Conservation (phyloP, 2,113 vertebrate species). For the Ciconia stormi region DNA sequence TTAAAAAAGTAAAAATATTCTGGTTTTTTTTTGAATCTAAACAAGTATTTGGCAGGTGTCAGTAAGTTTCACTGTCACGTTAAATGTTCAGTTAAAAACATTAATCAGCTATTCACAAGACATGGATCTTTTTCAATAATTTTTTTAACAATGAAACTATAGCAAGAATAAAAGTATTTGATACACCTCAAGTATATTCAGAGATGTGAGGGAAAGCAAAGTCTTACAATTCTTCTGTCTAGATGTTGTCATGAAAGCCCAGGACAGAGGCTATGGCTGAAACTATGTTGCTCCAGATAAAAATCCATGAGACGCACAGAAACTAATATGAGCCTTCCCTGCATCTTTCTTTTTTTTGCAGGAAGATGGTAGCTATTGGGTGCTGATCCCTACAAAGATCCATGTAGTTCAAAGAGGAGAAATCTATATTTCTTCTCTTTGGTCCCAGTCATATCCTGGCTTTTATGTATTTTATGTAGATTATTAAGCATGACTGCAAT, state of each 20-base stretch:
- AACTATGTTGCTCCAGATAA: background rate
- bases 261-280: background rate
- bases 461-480: background rate
- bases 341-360: background rate
- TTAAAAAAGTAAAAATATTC: background rate
- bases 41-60: background rate
- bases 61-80: background rate
- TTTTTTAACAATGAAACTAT: background rate
- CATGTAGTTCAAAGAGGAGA: background rate
- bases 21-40: background rate
- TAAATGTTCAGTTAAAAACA: background rate
- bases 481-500: background rate
- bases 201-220: background rate
- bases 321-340: background rate
- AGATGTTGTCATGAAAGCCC: background rate
- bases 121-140: background rate
- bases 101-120: background rate
- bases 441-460: background rate
- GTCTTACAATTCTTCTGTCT: background rate
- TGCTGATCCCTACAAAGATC: background rate
- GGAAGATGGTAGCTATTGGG: background rate
- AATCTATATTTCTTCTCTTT: background rate
- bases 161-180: background rate
- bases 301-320: background rate
- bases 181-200: background rate